Evolutionary conservation across 2,888 invertebrate genomes (phyloP).

Genomic region (Athrips mouffetella): DNA sequence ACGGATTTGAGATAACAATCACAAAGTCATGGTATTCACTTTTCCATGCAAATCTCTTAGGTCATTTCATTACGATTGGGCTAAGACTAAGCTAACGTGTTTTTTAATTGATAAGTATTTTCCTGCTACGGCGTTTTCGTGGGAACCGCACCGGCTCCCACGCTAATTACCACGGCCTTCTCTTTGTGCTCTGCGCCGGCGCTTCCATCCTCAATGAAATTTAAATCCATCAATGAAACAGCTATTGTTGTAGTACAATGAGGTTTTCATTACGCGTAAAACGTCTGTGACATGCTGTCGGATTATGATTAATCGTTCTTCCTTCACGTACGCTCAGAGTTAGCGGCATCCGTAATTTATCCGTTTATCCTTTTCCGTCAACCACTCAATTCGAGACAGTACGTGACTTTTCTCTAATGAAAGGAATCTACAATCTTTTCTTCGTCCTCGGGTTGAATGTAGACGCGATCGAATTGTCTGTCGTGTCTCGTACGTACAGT

Average conservation of each 20-base stretch:
- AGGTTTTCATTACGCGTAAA: slow-evolving; percentile 38
- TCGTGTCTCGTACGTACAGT: background rate
- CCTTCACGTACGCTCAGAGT: slow-evolving; percentile 1
- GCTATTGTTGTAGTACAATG: slow-evolving; percentile 45
- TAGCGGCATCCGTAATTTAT: slow-evolving; percentile 7
- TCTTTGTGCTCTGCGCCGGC: slow-evolving; percentile 41
- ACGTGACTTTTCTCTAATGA: slow-evolving; percentile 8
- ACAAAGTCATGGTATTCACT: background rate
- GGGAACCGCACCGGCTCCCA: slow-evolving; percentile 63
- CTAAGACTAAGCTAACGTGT: background rate
- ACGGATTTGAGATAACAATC: background rate
- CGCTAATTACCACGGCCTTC: slow-evolving; percentile 60
- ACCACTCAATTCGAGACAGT: background rate
- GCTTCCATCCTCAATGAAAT: slow-evolving; percentile 56
- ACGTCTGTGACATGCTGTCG: slow-evolving; percentile 33
- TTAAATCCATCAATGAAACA: slow-evolving; percentile 60
- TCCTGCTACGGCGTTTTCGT: slow-evolving; percentile 56
- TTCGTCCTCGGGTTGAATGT: background rate
- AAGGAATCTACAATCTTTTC: slow-evolving; percentile 5
- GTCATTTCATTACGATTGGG: background rate
- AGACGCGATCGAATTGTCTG: background rate
- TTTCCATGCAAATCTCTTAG: background rate
- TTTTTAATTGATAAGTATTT: slow-evolving; percentile 55
- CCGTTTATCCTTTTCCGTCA: slow-evolving; percentile 2
- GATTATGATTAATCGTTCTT: slow-evolving; percentile 17